A percentile compares a stretch with the other conserved stretches of the same genome.
Conservation (phyloP, 2,888 invertebrate species). For the Meloe dianella region DNA sequence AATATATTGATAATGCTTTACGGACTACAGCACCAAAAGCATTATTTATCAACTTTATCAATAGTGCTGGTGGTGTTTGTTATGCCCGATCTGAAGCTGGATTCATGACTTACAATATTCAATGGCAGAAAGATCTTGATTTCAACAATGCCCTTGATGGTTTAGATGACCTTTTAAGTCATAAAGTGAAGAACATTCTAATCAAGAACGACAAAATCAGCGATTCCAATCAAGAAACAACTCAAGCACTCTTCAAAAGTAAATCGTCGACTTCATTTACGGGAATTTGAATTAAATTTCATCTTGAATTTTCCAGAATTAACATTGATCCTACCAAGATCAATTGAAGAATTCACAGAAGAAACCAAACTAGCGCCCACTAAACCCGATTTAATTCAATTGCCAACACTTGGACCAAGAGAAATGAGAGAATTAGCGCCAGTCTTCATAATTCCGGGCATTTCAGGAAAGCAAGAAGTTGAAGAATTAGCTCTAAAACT, state of each 20-base stretch:
- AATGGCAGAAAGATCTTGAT: conserved; percentile 48
- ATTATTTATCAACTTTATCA: conserved; percentile 52
- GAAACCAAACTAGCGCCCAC: conserved; percentile 43
- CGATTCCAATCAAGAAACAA: conserved; percentile 49
- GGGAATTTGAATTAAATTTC: conserved; percentile 12
- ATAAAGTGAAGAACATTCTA: conserved; percentile 46
- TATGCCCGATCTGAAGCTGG: conserved; percentile 50
- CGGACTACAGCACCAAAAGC: conserved; percentile 54
- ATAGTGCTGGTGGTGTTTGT: conserved; percentile 49
- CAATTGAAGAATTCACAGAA: conserved; percentile 46
- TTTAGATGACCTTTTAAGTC: conserved; percentile 51
- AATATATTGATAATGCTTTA: conserved; percentile 53
- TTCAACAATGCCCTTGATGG: conserved; percentile 48
- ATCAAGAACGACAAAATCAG: conserved; percentile 49
- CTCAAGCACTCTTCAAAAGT: conserved; percentile 55
- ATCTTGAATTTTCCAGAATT: conserved; percentile 46
- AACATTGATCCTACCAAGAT: conserved; percentile 49
- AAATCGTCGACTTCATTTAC: conserved; percentile 32
- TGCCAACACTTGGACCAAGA: conserved; percentile 53
- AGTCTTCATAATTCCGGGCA: conserved; percentile 57
- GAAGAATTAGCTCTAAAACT: conserved; percentile 50
- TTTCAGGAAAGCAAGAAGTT: conserved; percentile 48
- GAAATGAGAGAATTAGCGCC: conserved; percentile 55
- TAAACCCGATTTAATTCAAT: conserved; percentile 51
- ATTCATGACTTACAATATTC: conserved; percentile 52